Conservation (phyloP, 2,797 vertebrate genomes). For the Centroberyx gerrardi region DNA sequence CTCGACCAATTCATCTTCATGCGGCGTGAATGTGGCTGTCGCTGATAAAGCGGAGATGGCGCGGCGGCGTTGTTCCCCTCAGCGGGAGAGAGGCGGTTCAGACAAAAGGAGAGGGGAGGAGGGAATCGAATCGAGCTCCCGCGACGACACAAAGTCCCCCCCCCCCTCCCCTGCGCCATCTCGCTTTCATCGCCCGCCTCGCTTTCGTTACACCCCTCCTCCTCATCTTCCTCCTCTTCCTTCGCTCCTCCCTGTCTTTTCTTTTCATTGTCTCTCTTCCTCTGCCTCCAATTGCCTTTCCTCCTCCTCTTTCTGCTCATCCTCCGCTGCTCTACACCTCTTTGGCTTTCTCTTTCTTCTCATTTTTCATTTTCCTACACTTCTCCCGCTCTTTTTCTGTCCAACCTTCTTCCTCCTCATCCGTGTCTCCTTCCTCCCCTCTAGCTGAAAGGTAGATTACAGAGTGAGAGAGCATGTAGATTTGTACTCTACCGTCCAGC, state of each 20-base stretch:
- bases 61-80: conserved; percentile 7
- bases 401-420: not conserved
- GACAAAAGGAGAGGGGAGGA: not conserved
- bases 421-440: no score
- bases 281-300: not conserved
- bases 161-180: not conserved
- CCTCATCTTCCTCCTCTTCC: no score
- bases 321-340: not conserved
- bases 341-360: not conserved
- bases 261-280: no score
- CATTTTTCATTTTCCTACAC: not conserved
- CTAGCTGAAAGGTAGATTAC: no score
- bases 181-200: not conserved
- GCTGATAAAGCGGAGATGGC: conserved; percentile 61
- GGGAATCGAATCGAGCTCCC: not conserved
- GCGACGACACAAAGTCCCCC: not conserved
- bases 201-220: not conserved
- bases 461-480: no score
- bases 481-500: no score
- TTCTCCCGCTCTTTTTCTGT: not conserved
- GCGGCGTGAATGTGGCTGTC: conserved; percentile 48
- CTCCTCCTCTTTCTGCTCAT: not conserved
- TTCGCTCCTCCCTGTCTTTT: no score
- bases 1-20: conserved; percentile 50
- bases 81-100: not conserved